Percentiles rank a stretch among this genome's conserved stretches.
Evolutionary conservation across 2,113 vertebrate genomes (phyloP).

Genomic region (Meles meles): DNA sequence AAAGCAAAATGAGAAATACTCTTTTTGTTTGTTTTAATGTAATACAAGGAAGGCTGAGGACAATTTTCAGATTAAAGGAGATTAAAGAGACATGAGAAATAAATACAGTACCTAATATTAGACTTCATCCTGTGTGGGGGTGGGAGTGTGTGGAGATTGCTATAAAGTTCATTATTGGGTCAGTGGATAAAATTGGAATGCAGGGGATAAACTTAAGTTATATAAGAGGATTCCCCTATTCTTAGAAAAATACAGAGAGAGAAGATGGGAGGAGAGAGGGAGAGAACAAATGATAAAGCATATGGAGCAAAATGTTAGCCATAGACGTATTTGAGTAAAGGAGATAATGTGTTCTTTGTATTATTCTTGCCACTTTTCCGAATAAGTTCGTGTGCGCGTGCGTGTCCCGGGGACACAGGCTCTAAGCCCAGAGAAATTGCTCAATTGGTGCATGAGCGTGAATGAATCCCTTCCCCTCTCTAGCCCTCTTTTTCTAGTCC

Average conservation of each 20-base stretch:
- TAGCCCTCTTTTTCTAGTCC: not conserved
- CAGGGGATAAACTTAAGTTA: not conserved
- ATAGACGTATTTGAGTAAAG: not conserved
- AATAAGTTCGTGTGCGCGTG: not conserved
- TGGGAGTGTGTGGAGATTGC: not conserved
- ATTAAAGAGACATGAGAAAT: not conserved
- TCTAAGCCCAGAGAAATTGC: not conserved
- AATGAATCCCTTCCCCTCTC: not conserved
- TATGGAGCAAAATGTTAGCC: not conserved
- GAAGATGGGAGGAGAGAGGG: too few species aligned
- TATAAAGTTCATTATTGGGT: conserved; percentile 3
- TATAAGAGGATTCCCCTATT: not conserved
- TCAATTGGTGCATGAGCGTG: not conserved
- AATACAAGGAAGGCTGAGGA: not conserved
- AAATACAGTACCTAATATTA: not conserved
- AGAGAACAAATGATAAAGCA: not conserved
- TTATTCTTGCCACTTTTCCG: conserved; percentile 16
- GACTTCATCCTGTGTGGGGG: not conserved
- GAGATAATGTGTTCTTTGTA: not conserved
- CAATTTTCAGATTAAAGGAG: not conserved
- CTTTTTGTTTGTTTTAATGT: not conserved
- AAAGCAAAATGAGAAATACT: not conserved
- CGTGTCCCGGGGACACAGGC: not conserved
- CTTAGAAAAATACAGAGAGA: not conserved
- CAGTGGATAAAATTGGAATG: not conserved